Evolutionary conservation across 2,888 invertebrate species (phyloP).

Genomic region (Buathra laborator): DNA sequence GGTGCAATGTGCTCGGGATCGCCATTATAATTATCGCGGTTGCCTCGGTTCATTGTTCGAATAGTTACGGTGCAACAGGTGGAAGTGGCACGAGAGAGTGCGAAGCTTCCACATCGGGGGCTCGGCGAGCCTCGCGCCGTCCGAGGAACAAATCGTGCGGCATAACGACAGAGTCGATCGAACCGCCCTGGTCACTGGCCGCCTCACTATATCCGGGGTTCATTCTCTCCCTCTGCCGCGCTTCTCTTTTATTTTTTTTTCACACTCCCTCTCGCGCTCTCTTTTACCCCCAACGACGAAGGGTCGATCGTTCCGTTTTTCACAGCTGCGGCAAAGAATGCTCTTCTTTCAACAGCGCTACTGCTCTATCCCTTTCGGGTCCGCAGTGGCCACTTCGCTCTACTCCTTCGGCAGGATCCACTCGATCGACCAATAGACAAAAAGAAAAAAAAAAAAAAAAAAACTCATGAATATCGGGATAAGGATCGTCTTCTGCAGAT

Average conservation of each 20-base stretch:
- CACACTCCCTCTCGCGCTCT: background rate
- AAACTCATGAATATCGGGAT: background rate
- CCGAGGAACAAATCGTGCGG: conserved; percentile 79
- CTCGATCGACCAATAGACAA: background rate
- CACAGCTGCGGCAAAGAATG: conserved; percentile 7
- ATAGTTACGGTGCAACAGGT: conserved; percentile 77
- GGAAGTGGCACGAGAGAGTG: conserved; percentile 61
- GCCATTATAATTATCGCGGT: conserved; percentile 77
- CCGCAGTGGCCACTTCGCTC: conserved; percentile 1
- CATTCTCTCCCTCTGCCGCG: background rate
- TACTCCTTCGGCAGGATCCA: background rate
- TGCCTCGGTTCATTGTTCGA: conserved; percentile 60
- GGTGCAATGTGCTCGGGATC: conserved; percentile 66
- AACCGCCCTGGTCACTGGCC: conserved; percentile 55
- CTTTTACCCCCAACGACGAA: conserved; percentile 29
- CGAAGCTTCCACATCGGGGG: conserved; percentile 63
- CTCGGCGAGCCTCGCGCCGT: conserved; percentile 44
- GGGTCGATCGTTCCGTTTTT: conserved; percentile 61
- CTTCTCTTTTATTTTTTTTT: background rate
- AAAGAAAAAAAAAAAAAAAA: background rate
- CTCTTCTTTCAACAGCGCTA: background rate
- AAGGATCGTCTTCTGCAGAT: background rate
- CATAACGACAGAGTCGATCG: conserved; percentile 78
- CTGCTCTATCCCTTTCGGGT: conserved; percentile 28
- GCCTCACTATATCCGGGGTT: conserved; percentile 3